Conservation (phyloP, 2,797 vertebrate species). For the Morus bassanus region DNA sequence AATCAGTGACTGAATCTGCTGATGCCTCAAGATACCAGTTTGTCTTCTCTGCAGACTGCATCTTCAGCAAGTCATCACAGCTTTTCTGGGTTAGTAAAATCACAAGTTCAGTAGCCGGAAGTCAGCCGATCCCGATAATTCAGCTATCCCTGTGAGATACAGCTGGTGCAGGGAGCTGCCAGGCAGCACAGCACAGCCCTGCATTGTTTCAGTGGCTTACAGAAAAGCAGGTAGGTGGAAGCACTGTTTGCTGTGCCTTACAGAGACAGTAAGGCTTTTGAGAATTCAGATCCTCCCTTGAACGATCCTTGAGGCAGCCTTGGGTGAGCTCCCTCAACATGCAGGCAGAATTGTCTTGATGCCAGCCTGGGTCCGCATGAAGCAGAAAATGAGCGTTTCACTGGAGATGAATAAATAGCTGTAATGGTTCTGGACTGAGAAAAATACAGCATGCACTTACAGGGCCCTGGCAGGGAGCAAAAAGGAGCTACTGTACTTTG, state of each 20-base stretch:
- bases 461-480: conserved; percentile 2
- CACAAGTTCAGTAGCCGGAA: not conserved
- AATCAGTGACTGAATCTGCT: not conserved
- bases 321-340: not conserved
- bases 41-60: not conserved
- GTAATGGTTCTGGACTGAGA: conserved; percentile 3
- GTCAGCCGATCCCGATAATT: not conserved
- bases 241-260: not conserved
- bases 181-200: not conserved
- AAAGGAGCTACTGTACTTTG: conserved; percentile 41
- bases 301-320: not conserved
- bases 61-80: not conserved
- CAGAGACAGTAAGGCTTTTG: not conserved
- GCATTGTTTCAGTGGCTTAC: not conserved
- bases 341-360: not conserved
- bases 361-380: not conserved
- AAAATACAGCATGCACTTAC: not conserved
- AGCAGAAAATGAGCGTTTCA: conserved; percentile 8
- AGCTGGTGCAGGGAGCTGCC: not conserved
- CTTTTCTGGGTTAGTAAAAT: not conserved
- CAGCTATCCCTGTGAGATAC: not conserved
- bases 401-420: not conserved
- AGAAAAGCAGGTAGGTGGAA: not conserved
- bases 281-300: not conserved
- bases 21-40: not conserved